phyloP scores from a whole-genome alignment of 1,140 invertebrate species.

The Triops cancriformis region DNA sequence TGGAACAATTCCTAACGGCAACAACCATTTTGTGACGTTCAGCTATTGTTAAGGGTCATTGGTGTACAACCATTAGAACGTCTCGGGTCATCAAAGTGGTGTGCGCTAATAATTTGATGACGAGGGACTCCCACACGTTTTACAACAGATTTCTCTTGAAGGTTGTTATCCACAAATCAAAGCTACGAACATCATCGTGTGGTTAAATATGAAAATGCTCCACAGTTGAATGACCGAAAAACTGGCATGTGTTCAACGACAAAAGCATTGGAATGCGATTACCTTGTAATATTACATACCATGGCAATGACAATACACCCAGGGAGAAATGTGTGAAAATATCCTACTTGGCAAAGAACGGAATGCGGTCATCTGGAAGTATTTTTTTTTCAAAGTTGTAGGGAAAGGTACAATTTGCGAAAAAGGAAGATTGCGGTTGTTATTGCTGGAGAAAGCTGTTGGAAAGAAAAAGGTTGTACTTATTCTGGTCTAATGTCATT shows the following conservation, averaged over 20 bases:
- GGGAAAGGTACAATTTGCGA: neutral
- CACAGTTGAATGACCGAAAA: no score
- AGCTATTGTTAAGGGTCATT: neutral
- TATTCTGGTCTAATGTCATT: neutral
- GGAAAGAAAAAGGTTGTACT: neutral
- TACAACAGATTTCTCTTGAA: neutral
- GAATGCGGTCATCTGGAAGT: neutral
- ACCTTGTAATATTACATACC: no score
- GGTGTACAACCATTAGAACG: neutral
- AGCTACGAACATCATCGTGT: neutral
- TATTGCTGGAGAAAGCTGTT: conserved; percentile 5
- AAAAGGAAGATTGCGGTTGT: neutral
- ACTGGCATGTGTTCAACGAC: no score
- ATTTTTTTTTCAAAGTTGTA: neutral
- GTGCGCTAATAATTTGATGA: neutral
- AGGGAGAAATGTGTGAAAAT: neutral
- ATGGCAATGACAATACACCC: no score
- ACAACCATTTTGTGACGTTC: neutral
- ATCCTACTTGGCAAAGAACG: neutral
- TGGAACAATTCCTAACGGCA: neutral
- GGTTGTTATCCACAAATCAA: neutral
- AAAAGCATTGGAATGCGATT: no score
- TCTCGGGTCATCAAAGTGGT: neutral
- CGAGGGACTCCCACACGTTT: neutral
- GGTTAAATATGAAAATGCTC: no score